Evolutionary conservation across 2,797 vertebrate species (phyloP).

Genomic region (Numenius phaeopus): DNA sequence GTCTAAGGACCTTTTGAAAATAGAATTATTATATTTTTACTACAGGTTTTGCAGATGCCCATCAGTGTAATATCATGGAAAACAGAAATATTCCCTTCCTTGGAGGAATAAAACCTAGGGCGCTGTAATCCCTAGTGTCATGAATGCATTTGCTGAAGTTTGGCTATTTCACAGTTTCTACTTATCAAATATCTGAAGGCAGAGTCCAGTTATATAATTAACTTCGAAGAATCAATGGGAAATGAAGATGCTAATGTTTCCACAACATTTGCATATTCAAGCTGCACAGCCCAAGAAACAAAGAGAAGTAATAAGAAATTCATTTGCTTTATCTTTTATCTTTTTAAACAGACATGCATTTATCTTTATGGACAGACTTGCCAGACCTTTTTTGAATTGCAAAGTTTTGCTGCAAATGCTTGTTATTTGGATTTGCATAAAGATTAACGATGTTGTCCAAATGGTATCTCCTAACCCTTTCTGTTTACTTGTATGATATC

Average conservation of each 20-base stretch:
- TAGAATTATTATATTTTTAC: not conserved
- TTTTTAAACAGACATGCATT: constrained; percentile 46
- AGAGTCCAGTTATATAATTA: constrained; percentile 9
- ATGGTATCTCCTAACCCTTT: not conserved
- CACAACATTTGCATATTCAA: constrained; percentile 15
- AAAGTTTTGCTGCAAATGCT: not conserved
- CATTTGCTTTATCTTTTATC: constrained; percentile 53
- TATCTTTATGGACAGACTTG: constrained; percentile 47
- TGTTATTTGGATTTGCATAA: constrained; percentile 13
- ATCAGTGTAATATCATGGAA: not conserved
- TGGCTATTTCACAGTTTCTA: not conserved
- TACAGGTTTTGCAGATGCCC: constrained; percentile 16
- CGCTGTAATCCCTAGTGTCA: not conserved
- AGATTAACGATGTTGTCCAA: constrained; percentile 25
- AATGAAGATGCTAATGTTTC: constrained; percentile 19
- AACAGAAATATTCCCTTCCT: not conserved
- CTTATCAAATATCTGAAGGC: constrained; percentile 10
- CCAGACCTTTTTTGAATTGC: constrained; percentile 32
- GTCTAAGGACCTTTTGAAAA: constrained; percentile 16
- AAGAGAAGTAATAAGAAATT: constrained; percentile 50
- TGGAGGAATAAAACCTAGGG: not conserved
- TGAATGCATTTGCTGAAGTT: not conserved
- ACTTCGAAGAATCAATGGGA: not conserved
- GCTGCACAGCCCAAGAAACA: constrained; percentile 20
- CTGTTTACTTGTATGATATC: not conserved